These are phyloP conservation scores for Pangasius krempfi DNA, from an alignment of 2,797 vertebrate genomes.

Conservation along the genomic window DNA sequence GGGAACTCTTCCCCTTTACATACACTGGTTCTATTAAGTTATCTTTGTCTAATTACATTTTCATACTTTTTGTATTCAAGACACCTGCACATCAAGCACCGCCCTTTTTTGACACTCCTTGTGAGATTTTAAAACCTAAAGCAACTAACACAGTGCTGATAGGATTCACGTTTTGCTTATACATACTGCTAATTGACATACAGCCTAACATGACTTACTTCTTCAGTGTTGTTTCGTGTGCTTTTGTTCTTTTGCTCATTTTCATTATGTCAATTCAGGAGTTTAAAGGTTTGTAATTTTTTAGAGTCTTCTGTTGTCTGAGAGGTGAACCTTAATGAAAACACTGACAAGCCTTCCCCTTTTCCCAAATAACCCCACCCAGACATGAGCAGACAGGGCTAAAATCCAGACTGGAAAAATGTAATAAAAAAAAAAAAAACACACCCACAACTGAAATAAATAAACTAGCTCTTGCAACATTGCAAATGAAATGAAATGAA, in stretches of 20 bases:
- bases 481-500: not conserved
- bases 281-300: not conserved
- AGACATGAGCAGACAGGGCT: not conserved
- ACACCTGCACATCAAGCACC: not conserved
- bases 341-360: not conserved
- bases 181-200: not conserved
- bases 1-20: not conserved
- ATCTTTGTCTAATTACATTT: not conserved
- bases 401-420: not conserved
- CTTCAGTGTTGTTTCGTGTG: not conserved
- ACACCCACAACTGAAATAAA: not conserved
- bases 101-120: not conserved
- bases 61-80: not conserved
- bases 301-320: not conserved
- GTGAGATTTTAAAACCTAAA: not conserved
- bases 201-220: not conserved
- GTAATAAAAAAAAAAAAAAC: not conserved
- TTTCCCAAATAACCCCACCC: slow-evolving; percentile 5
- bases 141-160: not conserved
- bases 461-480: not conserved
- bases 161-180: not conserved
- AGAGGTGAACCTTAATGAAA: not conserved
- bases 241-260: not conserved
- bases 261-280: not conserved
- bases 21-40: not conserved